Conservation (phyloP, 2,797 vertebrate species). For the Pangasius mekongensis region DNA sequence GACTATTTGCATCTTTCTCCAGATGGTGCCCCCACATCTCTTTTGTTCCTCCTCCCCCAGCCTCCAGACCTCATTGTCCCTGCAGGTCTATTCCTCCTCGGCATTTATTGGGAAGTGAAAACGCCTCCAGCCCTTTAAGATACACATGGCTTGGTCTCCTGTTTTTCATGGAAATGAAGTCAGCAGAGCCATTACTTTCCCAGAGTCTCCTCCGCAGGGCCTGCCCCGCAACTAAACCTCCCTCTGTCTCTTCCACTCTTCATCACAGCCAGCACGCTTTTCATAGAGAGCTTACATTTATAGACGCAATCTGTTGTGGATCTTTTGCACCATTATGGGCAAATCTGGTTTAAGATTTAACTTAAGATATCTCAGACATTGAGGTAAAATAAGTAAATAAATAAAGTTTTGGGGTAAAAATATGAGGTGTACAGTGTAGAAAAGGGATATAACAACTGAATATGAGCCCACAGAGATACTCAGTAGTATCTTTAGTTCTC, state of each 20-base stretch:
- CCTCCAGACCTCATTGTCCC: slow-evolving; percentile 63
- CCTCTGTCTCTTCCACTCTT: slow-evolving; percentile 37
- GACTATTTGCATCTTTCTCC: slow-evolving; percentile 73
- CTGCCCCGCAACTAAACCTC: slow-evolving; percentile 43
- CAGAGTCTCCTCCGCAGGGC: slow-evolving; percentile 42
- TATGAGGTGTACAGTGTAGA: background rate
- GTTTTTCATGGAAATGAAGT: slow-evolving; percentile 70
- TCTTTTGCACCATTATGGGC: slow-evolving; percentile 37
- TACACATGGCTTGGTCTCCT: slow-evolving; percentile 60
- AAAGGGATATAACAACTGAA: background rate
- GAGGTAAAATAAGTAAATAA: background rate
- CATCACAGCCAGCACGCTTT: slow-evolving; percentile 37
- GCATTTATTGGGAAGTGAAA: slow-evolving; percentile 57
- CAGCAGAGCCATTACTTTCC: slow-evolving; percentile 61
- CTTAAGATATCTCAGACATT: background rate
- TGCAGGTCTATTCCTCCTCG: slow-evolving; percentile 44
- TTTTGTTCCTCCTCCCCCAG: slow-evolving; percentile 59
- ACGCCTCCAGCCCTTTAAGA: slow-evolving; percentile 62
- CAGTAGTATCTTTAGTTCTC: background rate
- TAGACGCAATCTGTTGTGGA: slow-evolving; percentile 27
- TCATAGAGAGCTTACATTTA: background rate
- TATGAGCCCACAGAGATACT: background rate
- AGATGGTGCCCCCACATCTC: slow-evolving; percentile 67
- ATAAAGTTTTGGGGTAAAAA: background rate
- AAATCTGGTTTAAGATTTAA: slow-evolving; percentile 28